Conservation (phyloP, 2,797 vertebrate genomes). For the Clarias fuscus region DNA sequence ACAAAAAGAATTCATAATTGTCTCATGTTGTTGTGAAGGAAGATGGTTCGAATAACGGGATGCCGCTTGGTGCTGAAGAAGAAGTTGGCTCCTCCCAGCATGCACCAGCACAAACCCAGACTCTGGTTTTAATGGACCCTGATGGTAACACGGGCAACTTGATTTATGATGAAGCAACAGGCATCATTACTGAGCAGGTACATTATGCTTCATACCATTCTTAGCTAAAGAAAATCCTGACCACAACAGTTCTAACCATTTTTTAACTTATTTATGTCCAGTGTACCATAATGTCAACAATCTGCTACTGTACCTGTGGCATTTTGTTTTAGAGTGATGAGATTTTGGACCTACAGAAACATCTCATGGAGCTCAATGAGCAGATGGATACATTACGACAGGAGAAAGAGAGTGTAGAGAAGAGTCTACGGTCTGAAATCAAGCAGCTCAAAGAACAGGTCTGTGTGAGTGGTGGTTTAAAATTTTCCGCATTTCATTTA, state of each 20-base stretch:
- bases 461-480: background rate
- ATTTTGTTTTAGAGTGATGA: conserved; percentile 52
- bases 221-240: background rate
- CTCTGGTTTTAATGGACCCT: conserved; percentile 60
- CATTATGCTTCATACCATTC: background rate
- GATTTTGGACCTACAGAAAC: conserved; percentile 60
- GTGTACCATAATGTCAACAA: background rate
- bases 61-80: conserved; percentile 55
- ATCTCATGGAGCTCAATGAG: conserved; percentile 58
- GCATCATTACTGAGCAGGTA: conserved; percentile 58
- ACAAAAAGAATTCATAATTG: too few relatives aligned
- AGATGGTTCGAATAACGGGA: conserved; percentile 57
- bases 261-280: background rate
- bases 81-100: conserved; percentile 55
- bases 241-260: background rate
- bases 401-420: conserved; percentile 62
- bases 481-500: background rate
- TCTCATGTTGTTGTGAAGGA: conserved; percentile 49
- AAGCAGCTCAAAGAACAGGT: conserved; percentile 64
- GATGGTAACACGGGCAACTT: conserved; percentile 52
- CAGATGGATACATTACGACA: conserved; percentile 55
- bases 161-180: conserved; percentile 55
- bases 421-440: conserved; percentile 59
- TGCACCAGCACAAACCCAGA: conserved; percentile 41
- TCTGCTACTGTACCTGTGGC: background rate